phyloP scores from a whole-genome alignment of 2,113 vertebrate species.

The Telmatochromis brichardi region DNA sequence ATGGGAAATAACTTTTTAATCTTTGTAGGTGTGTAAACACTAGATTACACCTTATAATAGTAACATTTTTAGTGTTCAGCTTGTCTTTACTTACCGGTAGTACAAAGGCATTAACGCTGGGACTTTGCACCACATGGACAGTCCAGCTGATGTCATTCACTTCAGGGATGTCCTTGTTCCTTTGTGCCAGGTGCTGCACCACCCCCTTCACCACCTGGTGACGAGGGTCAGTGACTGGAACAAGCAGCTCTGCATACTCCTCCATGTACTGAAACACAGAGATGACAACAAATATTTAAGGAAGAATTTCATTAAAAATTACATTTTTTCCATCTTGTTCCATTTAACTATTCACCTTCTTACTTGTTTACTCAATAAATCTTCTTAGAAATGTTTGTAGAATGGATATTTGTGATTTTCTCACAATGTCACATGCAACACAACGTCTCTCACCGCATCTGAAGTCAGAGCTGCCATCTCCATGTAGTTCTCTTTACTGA shows the following conservation, averaged over 20 bases:
- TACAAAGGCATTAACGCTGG: constrained; percentile 83
- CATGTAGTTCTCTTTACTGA: constrained; percentile 82
- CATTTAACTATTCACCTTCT: background rate
- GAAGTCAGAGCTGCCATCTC: constrained; percentile 80
- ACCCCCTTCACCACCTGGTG: constrained; percentile 77
- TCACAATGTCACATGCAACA: background rate
- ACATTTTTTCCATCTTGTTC: background rate
- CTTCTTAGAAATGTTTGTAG: background rate
- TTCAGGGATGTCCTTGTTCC: constrained; percentile 84
- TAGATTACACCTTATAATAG: background rate
- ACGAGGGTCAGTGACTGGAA: constrained; percentile 75
- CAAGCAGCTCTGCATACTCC: constrained; percentile 73
- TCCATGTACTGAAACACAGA: constrained; percentile 76
- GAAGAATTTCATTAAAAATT: background rate
- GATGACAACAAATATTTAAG: background rate
- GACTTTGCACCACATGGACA: constrained; percentile 82
- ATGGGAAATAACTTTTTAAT: background rate
- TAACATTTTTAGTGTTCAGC: rapidly evolving
- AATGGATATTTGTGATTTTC: background rate
- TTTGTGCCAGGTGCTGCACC: constrained; percentile 77
- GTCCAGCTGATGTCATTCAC: constrained; percentile 77
- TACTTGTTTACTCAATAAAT: background rate
- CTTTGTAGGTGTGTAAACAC: background rate
- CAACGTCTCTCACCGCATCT: constrained; percentile 72
- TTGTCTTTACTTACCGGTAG: constrained; percentile 78